Conservation (phyloP, 2,113 vertebrate species). For the Dolichallabes microphthalmus region DNA sequence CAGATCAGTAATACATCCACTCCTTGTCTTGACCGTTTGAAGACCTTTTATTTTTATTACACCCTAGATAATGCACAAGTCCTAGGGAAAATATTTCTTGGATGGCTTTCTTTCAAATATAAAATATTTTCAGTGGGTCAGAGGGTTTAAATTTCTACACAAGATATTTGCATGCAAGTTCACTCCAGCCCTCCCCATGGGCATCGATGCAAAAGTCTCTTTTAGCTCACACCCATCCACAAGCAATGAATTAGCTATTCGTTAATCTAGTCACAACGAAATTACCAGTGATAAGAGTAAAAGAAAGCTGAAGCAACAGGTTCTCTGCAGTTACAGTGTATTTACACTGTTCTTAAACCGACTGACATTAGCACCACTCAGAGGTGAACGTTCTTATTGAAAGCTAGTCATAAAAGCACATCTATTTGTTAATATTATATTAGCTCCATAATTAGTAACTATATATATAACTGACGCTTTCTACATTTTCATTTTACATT, state of each 20-base stretch:
- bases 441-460: not conserved
- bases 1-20: not conserved
- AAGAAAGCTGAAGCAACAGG: constrained; percentile 18
- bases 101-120: not conserved
- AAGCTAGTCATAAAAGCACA: not conserved
- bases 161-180: not conserved
- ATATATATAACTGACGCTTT: not conserved
- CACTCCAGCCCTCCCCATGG: constrained; percentile 15
- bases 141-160: not conserved
- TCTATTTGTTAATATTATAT: not conserved
- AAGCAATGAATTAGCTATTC: constrained; percentile 25
- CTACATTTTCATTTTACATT: not conserved
- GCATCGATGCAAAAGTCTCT: constrained; percentile 1
- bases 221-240: constrained; percentile 8
- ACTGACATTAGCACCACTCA: not conserved
- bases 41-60: not conserved
- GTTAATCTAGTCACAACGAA: constrained; percentile 28
- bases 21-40: not conserved
- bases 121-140: constrained; percentile 11
- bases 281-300: constrained; percentile 16
- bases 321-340: not conserved
- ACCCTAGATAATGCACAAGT: not conserved
- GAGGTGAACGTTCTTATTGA: not conserved
- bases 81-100: not conserved
- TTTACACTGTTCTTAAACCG: not conserved